phyloP scores from a whole-genome alignment of 2,888 invertebrate species.

The Drosophila histrio region DNA sequence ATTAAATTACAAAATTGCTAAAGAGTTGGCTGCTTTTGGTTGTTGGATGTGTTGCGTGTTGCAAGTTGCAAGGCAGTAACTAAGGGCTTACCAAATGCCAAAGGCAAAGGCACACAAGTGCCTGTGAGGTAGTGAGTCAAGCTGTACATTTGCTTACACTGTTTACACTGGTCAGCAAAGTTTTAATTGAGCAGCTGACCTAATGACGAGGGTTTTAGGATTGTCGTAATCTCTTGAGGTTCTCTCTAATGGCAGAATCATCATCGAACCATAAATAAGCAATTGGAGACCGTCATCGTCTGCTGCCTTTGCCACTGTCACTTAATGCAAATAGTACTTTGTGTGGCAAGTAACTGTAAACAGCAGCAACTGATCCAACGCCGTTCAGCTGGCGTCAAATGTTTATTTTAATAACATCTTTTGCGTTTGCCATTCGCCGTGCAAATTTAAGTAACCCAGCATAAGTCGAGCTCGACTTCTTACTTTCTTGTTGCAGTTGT shows the following conservation, averaged over 20 bases:
- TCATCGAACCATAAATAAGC: not conserved
- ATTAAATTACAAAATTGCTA: constrained; percentile 80
- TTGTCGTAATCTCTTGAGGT: not conserved
- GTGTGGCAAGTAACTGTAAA: constrained; percentile 69
- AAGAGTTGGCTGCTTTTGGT: constrained; percentile 64
- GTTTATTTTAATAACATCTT: constrained; percentile 59
- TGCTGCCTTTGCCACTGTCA: constrained; percentile 8
- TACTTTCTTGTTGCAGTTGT: not conserved
- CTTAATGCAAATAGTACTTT: constrained; percentile 33
- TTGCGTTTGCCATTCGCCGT: constrained; percentile 9
- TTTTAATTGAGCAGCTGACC: constrained; percentile 22
- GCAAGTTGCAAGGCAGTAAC: constrained; percentile 24
- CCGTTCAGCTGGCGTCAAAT: constrained; percentile 37
- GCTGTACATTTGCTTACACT: constrained; percentile 10
- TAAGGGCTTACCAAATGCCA: constrained; percentile 36
- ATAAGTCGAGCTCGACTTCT: constrained; percentile 26
- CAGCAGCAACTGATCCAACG: constrained; percentile 39
- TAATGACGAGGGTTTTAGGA: not conserved
- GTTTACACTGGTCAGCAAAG: constrained; percentile 14
- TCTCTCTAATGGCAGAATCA: not conserved
- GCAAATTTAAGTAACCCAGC: constrained; percentile 53
- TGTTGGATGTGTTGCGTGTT: constrained; percentile 16
- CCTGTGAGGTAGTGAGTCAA: constrained; percentile 4
- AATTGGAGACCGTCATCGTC: not conserved
- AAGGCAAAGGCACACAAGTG: constrained; percentile 48